Evolutionary conservation across 2,797 vertebrate genomes (phyloP).

Genomic region (Salarias fasciatus): DNA sequence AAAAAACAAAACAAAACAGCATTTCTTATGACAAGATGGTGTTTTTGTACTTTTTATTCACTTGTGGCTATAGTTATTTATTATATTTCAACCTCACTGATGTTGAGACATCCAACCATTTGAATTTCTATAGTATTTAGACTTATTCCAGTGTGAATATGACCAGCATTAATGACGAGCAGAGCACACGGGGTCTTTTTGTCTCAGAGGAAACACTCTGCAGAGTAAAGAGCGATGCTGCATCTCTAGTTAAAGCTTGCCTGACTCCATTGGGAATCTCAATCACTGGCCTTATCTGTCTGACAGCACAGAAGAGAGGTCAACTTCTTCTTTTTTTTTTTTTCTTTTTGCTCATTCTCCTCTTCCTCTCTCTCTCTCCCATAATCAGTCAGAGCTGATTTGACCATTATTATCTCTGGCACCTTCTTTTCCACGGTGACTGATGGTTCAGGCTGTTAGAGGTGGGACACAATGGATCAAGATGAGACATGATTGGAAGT

Average conservation of each 20-base stretch:
- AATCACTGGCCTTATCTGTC: conserved; percentile 62
- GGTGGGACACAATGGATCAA: not conserved
- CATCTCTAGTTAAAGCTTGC: conserved; percentile 51
- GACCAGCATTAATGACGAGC: too few species aligned
- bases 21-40: too few species aligned
- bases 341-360: conserved; percentile 52
- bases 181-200: not conserved
- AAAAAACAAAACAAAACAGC: too few species aligned
- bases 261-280: conserved; percentile 39
- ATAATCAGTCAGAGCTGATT: conserved; percentile 68
- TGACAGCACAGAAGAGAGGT: conserved; percentile 58
- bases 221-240: not conserved
- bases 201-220: not conserved
- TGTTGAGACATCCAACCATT: too few species aligned
- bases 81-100: too few species aligned
- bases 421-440: conserved; percentile 49
- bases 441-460: conserved; percentile 36
- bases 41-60: too few species aligned
- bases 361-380: conserved; percentile 52
- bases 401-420: conserved; percentile 50
- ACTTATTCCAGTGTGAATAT: too few species aligned
- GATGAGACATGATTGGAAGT: too few species aligned
- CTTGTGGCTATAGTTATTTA: too few species aligned
- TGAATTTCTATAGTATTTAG: too few species aligned
- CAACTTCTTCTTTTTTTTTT: conserved; percentile 55